Evolutionary conservation across 2,888 invertebrate species (phyloP).

Genomic region (Saturnia japonica): DNA sequence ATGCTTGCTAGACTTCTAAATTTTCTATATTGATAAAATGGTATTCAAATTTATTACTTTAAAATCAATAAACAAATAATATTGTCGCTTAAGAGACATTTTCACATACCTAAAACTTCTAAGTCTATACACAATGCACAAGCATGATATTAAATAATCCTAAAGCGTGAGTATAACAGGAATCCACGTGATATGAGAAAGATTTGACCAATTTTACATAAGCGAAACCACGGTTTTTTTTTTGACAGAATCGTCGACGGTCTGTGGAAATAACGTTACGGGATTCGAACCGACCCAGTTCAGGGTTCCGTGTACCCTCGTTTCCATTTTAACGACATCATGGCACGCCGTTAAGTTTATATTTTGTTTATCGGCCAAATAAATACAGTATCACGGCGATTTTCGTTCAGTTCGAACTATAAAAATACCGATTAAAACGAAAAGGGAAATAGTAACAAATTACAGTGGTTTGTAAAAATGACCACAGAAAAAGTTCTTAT

Average conservation of each 20-base stretch:
- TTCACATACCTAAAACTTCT: too few species aligned
- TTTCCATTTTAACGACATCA: slow-evolving; percentile 56
- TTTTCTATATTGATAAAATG: neutral
- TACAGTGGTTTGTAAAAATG: neutral
- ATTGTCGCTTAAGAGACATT: neutral
- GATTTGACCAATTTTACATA: neutral
- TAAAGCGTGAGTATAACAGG: neutral
- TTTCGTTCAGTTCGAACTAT: neutral
- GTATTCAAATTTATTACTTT: neutral
- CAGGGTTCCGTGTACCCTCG: slow-evolving; percentile 52
- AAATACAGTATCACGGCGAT: slow-evolving; percentile 26
- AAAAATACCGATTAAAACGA: neutral
- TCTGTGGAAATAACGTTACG: slow-evolving; percentile 36
- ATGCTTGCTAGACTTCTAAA: neutral
- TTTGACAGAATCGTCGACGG: neutral
- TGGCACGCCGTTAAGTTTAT: slow-evolving; percentile 58
- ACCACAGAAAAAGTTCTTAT: neutral
- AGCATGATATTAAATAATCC: neutral
- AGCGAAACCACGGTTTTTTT: neutral
- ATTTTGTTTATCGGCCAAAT: slow-evolving; percentile 55
- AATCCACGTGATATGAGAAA: neutral
- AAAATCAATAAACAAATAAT: neutral
- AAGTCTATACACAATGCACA: too few species aligned
- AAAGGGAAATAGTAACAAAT: neutral
- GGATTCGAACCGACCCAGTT: slow-evolving; percentile 56